Evolutionary conservation across 2,797 vertebrate species (phyloP).

Genomic region (Thaleichthys pacificus): DNA sequence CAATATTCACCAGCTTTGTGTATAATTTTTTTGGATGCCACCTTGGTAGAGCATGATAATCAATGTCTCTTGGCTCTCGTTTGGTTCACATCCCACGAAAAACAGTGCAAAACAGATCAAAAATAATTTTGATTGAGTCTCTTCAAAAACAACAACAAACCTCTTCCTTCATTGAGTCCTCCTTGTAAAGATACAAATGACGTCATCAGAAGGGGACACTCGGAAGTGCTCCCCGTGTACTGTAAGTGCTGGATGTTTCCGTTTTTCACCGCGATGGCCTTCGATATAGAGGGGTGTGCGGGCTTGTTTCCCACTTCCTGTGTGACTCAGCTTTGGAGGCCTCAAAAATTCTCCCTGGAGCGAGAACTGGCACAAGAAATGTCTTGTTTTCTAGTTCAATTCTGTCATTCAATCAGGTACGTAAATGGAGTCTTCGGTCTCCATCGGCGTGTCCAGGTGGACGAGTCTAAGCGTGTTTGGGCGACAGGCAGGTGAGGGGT

Average conservation of each 20-base stretch:
- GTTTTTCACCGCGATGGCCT: slow-evolving; percentile 39
- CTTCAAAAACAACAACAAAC: background rate
- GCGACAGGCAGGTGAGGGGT: slow-evolving; percentile 4
- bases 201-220: slow-evolving; percentile 32
- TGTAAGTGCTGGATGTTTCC: slow-evolving; percentile 21
- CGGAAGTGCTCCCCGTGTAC: background rate
- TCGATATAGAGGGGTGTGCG: slow-evolving; percentile 1
- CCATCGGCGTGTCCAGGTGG: slow-evolving; percentile 19
- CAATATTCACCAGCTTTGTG: background rate
- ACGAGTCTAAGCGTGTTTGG: slow-evolving; percentile 9
- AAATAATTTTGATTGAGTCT: background rate
- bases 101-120: slow-evolving; percentile 60
- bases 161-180: background rate
- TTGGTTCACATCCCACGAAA: slow-evolving; percentile 51
- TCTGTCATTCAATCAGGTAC: background rate
- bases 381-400: background rate
- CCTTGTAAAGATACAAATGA: slow-evolving; percentile 21
- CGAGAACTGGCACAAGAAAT: slow-evolving; percentile 25
- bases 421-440: background rate
- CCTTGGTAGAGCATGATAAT: background rate
- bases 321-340: slow-evolving; percentile 23
- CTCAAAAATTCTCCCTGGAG: slow-evolving; percentile 8
- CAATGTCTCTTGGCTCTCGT: slow-evolving; percentile 22
- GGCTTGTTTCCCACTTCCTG: slow-evolving; percentile 26
- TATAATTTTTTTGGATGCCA: slow-evolving; percentile 33